Evolutionary conservation across 2,888 invertebrate genomes (phyloP), one percentile per base, ranked within the genome.

Genomic region (Cryptocheilus praepositus): DNA sequence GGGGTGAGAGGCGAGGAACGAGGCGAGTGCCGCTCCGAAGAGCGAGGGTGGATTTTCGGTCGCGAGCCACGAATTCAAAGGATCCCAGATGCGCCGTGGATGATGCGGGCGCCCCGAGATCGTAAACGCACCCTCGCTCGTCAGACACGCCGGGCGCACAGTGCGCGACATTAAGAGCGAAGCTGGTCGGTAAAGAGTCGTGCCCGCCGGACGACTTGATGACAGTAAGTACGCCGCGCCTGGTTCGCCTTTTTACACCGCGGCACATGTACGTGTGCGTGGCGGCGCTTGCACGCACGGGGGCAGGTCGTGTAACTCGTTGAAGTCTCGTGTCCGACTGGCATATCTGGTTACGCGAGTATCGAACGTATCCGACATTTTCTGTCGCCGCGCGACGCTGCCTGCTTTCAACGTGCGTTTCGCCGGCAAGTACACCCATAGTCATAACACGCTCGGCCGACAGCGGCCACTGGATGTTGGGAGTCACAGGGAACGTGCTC

Each of bases 41-140:
- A 15, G 15, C 45, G 45, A 45, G 45, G 15, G 45, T 45, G 15
- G 16, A 45, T 15, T 45, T 45, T 45, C 45, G 45, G 16, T 25
- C 15, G 45, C 45, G 45, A 45, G 45, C 25, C 25, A 3, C 45
- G 2, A 45, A 45, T 57, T 19, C 22, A 57, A 45, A 45, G 45
- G 44, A 57, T 36, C 45, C 57, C 57, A 57, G 57, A 57, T 45
- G 57, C 44, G 45, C 45, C 57, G 21, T 36, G 25, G 3, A 25
- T 25, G 57, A 75, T 75, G 76, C 74, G 73, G 76, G 76, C 56
- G 46, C 51, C 61, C 19, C 51, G 57, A 51, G 69, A 65, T 63
- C 70, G 68, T 76, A 62, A 61, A 74, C 55, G 64, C 67, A 73
- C 69, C 70, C 72, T 54, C 65, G 15, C 46, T 43, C 25, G 16